Conservation (phyloP, 2,113 vertebrate genomes). For the Crotalus helleri region DNA sequence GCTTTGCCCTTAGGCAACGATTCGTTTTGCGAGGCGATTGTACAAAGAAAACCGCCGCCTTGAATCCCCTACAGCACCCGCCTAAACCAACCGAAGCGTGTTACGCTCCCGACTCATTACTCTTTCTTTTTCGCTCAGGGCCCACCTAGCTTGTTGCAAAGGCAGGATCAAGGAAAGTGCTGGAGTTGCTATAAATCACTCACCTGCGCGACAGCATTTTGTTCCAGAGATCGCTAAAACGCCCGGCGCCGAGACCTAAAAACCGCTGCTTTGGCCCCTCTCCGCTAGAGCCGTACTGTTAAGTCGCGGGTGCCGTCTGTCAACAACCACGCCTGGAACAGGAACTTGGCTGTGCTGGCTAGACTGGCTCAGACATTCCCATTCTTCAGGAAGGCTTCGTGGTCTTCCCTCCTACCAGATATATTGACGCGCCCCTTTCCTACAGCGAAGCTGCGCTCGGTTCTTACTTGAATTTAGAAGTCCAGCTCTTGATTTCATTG, state of each 20-base stretch:
- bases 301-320: neutral
- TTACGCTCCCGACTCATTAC: neutral
- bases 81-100: neutral
- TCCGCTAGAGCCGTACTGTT: no score
- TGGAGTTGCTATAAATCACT: neutral
- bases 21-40: neutral
- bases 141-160: neutral
- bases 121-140: neutral
- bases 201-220: constrained; percentile 20
- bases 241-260: neutral
- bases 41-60: neutral
- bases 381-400: neutral
- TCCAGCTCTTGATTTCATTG: neutral
- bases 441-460: neutral
- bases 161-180: neutral
- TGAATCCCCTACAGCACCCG: neutral
- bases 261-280: neutral
- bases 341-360: constrained; percentile 1
- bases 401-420: neutral
- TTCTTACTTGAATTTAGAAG: neutral
- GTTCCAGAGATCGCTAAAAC: neutral
- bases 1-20: neutral
- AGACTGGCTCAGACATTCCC: neutral
- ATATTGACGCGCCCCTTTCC: neutral
- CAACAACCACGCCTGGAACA: constrained; percentile 9